phyloP scores from a whole-genome alignment of 2,888 invertebrate species.

The Blomia tropicalis region DNA sequence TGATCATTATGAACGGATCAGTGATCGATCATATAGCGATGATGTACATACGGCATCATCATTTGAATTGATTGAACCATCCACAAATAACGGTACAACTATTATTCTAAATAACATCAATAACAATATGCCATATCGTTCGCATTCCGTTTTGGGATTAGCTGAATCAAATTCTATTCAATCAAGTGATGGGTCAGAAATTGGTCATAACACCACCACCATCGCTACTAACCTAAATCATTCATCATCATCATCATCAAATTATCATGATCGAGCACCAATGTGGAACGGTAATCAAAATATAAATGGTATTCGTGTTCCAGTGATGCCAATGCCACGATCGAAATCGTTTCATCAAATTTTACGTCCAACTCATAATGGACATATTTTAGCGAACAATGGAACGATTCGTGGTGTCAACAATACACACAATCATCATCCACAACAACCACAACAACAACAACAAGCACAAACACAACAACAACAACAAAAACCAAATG shows the following conservation, averaged over 20 bases:
- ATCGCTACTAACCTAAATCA: background rate
- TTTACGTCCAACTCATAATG: constrained; percentile 24
- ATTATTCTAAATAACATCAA: no score
- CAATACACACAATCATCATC: no score
- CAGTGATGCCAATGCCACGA: constrained; percentile 23
- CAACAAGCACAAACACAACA: no score
- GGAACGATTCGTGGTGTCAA: constrained; percentile 25
- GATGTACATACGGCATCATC: background rate
- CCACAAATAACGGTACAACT: no score
- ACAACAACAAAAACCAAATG: no score
- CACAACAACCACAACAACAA: no score
- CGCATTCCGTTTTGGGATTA: background rate
- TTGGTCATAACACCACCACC: no score
- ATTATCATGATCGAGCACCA: background rate
- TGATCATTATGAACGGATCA: no score
- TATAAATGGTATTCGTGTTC: constrained; percentile 4
- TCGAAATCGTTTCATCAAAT: constrained; percentile 25
- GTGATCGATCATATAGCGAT: background rate
- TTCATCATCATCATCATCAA: background rate
- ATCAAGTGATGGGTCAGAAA: no score
- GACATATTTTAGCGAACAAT: constrained; percentile 20
- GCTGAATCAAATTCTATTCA: background rate
- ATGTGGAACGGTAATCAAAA: no score
- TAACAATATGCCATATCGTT: background rate
- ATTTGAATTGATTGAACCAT: background rate